Conservation (phyloP, 1,140 invertebrate species). For the Macrostomum lignano region DNA sequence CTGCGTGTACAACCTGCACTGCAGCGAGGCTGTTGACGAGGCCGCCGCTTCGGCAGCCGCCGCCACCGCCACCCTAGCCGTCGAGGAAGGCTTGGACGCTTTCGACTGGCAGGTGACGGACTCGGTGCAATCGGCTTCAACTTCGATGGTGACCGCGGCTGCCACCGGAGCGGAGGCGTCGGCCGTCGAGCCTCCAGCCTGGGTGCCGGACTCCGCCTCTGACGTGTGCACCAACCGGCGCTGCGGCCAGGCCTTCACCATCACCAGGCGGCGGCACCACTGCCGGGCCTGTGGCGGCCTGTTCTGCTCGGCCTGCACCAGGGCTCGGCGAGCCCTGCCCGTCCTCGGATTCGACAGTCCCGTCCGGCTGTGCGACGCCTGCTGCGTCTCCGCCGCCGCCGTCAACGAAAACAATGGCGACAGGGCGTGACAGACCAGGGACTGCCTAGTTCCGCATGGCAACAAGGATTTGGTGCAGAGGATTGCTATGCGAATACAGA, state of each 20-base stretch:
- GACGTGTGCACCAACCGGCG: slow-evolving; percentile 38
- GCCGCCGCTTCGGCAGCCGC: not conserved
- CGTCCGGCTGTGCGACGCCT: no score
- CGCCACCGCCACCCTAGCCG: not conserved
- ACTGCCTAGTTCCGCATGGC: no score
- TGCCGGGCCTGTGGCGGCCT: slow-evolving; percentile 39
- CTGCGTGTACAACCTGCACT: slow-evolving; percentile 70
- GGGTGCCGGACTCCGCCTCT: slow-evolving; percentile 39
- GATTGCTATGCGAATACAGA: no score
- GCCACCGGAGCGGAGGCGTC: no score
- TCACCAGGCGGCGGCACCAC: slow-evolving; percentile 43
- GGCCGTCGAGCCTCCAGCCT: slow-evolving; percentile 37
- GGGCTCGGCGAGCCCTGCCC: no score
- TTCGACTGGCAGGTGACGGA: no score
- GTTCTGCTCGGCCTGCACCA: not conserved
- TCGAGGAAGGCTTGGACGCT: not conserved
- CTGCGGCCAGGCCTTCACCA: slow-evolving; percentile 40
- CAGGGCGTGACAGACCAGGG: no score
- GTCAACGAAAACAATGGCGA: no score
- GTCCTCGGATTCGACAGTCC: no score
- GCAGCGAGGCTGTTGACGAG: no score
- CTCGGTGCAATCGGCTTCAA: slow-evolving; percentile 28
- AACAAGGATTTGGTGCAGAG: no score
- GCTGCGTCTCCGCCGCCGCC: no score
- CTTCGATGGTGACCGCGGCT: slow-evolving; percentile 16